Evolutionary conservation across 2,797 vertebrate genomes (phyloP).

Genomic region (Tamandua tetradactyla): DNA sequence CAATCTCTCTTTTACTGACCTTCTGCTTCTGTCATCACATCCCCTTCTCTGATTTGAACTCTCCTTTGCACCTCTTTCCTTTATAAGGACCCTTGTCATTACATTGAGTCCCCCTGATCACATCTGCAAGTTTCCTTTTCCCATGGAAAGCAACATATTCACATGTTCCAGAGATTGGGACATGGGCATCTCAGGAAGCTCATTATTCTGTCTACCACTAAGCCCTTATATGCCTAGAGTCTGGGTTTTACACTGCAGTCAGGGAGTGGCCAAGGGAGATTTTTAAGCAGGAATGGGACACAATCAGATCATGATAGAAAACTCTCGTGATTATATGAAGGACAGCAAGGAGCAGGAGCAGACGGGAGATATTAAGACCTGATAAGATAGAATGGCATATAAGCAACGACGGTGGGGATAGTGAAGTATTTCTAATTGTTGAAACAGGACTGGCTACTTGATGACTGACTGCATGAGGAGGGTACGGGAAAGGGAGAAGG

Average conservation of each 20-base stretch:
- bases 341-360: background rate
- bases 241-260: background rate
- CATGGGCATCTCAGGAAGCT: background rate
- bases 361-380: background rate
- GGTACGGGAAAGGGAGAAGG: background rate
- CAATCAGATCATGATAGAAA: background rate
- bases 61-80: background rate
- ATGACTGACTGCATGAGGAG: background rate
- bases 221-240: background rate
- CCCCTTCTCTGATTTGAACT: background rate
- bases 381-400: no score
- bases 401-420: background rate
- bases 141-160: background rate
- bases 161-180: background rate
- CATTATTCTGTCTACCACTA: background rate
- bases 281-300: background rate
- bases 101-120: background rate
- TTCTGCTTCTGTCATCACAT: background rate
- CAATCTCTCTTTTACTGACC: background rate
- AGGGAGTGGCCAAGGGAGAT: background rate
- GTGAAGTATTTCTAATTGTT: background rate
- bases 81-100: background rate
- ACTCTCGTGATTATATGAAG: background rate
- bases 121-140: background rate
- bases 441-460: background rate